Evolutionary conservation across 1,140 invertebrate genomes (phyloP), one percentile per base, ranked within the genome.

Genomic region (Agrypnia vestita): DNA sequence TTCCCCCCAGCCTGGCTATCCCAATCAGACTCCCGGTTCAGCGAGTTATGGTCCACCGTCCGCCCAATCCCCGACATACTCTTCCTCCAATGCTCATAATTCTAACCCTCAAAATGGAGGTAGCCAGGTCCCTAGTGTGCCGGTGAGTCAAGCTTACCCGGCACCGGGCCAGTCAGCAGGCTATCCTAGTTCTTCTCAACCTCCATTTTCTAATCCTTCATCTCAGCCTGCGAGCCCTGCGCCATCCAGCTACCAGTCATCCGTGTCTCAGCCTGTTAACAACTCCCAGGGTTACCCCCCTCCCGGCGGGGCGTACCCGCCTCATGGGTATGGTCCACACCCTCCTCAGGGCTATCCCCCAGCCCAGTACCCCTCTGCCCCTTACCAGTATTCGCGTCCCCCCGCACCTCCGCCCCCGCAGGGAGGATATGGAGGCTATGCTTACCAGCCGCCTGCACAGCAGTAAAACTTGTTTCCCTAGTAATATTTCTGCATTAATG

Each of bases 391-490:
- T 83, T 85, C 89, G 43, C 84, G 89, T 3, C 87, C 89, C 8
- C 89, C 89, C 0, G 87, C 88, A 12, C 88, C 88, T 0, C 89
- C 89, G 0, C 88, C 89, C 10, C 87, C 89, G 6, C 89, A 90
- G 76, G 55, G 59, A 9, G 86, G 86, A 46, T 90, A 90, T 80
- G 88, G 88, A 46, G 89, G 88, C 12, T 90, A 90, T 80, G 86
- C 87, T n/a, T 90, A 89, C 73, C 89, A 89, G 83, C 88, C 89
- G 25, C 88, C 89, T 15, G 86, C 87, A 49, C 89, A 89, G 80
- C 88, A 89, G 61, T 77, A 77, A 51, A 64, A 56, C 11, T 35
- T 35, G 25, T 35, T 35, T 35, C 25, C 11, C 49, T 51, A 1
- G 7, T 53, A 7, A 53, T 73, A 35, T 51, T 25, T 21, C n/a